Evolutionary conservation across 2,888 invertebrate species (phyloP).

Genomic region (Acleris emargana): DNA sequence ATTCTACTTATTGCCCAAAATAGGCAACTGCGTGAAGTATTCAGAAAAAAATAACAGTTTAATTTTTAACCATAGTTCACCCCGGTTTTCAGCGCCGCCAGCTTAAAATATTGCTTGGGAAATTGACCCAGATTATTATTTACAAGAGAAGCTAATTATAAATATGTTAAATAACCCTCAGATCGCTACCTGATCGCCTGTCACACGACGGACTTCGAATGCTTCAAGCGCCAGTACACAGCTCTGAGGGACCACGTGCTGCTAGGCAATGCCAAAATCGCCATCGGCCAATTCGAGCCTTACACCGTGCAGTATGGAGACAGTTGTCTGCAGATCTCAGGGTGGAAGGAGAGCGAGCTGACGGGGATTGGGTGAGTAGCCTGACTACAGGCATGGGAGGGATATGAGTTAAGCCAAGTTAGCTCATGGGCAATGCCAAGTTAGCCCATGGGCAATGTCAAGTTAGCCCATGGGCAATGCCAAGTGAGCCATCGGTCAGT

Average conservation of each 20-base stretch:
- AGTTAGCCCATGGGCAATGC: slow-evolving; percentile 45
- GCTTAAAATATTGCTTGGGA: too few relatives aligned
- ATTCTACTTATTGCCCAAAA: too few relatives aligned
- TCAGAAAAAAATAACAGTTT: too few relatives aligned
- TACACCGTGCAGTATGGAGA: slow-evolving; percentile 53
- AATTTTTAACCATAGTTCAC: too few relatives aligned
- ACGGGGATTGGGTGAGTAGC: slow-evolving; percentile 51
- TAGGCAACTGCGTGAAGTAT: too few relatives aligned
- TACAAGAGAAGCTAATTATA: background rate
- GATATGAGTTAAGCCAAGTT: too few relatives aligned
- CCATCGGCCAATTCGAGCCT: slow-evolving; percentile 48
- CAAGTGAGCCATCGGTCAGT: slow-evolving; percentile 45
- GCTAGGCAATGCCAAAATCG: slow-evolving; percentile 49
- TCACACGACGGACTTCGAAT: slow-evolving; percentile 60
- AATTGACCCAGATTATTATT: too few relatives aligned
- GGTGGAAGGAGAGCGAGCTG: slow-evolving; percentile 56
- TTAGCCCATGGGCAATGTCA: slow-evolving; percentile 46
- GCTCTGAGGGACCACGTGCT: slow-evolving; percentile 54
- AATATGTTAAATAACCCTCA: slow-evolving; percentile 37
- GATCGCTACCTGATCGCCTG: slow-evolving; percentile 58
- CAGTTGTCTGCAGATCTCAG: slow-evolving; percentile 54
- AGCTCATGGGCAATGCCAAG: too few relatives aligned
- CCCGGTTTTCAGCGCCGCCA: too few relatives aligned
- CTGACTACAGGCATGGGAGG: too few relatives aligned
- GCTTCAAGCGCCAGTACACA: slow-evolving; percentile 61